These are phyloP conservation scores for Drosophila orosa DNA, from an alignment of 1,140 invertebrate genomes.

Conservation along the genomic window DNA sequence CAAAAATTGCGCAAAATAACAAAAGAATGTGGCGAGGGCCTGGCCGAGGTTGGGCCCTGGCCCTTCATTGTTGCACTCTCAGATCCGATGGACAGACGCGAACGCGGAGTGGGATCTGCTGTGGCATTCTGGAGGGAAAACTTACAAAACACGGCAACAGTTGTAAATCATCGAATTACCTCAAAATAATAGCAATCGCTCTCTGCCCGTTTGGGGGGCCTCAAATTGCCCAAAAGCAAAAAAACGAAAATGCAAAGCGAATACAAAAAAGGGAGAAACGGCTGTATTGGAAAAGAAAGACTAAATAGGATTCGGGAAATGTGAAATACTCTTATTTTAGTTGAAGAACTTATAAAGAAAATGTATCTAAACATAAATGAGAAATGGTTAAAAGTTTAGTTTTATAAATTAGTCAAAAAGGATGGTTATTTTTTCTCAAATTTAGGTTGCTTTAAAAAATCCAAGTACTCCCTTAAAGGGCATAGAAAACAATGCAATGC, in stretches of 20 bases:
- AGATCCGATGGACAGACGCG: constrained; percentile 21
- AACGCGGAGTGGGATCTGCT: constrained; percentile 48
- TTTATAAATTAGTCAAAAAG: not conserved
- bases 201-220: constrained; percentile 53
- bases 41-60: constrained; percentile 65
- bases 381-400: no score
- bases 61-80: constrained; percentile 57
- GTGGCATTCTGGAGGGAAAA: constrained; percentile 71
- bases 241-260: constrained; percentile 69
- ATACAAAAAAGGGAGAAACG: constrained; percentile 3
- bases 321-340: constrained; percentile 3
- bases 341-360: not conserved
- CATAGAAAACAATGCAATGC: constrained; percentile 29
- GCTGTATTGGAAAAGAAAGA: not conserved
- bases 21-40: constrained; percentile 67
- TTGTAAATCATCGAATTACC: constrained; percentile 83
- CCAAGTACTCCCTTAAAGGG: constrained; percentile 17
- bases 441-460: not conserved
- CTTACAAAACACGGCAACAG: constrained; percentile 80
- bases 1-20: constrained; percentile 71
- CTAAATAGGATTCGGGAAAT: not conserved
- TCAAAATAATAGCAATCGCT: constrained; percentile 81
- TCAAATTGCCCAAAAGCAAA: constrained; percentile 55
- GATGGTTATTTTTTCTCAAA: not conserved
- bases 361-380: no score